These are phyloP conservation scores for Thalpophila matura DNA, from an alignment of 2,888 invertebrate species.

Conservation along the genomic window DNA sequence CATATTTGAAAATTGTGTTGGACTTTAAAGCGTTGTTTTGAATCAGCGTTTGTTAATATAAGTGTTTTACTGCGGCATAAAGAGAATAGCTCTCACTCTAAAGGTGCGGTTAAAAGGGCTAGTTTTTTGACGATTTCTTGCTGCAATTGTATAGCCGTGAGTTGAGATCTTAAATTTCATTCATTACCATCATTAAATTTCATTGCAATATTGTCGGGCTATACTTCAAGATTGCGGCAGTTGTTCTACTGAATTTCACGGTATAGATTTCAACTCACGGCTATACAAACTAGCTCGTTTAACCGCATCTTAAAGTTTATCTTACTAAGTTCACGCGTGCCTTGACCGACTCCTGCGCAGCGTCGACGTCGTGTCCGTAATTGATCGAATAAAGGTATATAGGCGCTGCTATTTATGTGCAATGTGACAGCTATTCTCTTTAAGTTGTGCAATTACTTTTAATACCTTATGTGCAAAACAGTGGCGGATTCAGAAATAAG, in stretches of 20 bases:
- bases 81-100: slow-evolving; percentile 1
- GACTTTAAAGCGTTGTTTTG: slow-evolving; percentile 34
- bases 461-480: slow-evolving; percentile 34
- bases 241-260: too few species aligned
- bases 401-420: background rate
- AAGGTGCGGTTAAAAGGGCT: background rate
- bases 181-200: too few species aligned
- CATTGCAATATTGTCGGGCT: too few species aligned
- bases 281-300: too few species aligned
- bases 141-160: too few species aligned
- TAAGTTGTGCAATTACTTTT: slow-evolving; percentile 17
- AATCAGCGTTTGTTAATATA: slow-evolving; percentile 30
- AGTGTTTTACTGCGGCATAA: slow-evolving; percentile 20
- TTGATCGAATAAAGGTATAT: background rate
- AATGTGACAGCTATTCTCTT: slow-evolving; percentile 3
- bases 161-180: too few species aligned
- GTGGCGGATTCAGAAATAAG: too few species aligned
- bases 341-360: background rate
- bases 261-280: too few species aligned
- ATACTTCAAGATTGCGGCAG: too few species aligned
- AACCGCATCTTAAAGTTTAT: too few species aligned
- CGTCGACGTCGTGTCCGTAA: background rate
- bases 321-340: background rate
- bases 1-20: slow-evolving; percentile 5
- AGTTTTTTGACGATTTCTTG: too few species aligned